Conservation (phyloP, 2,888 invertebrate species). For the Gerris lacustris region DNA sequence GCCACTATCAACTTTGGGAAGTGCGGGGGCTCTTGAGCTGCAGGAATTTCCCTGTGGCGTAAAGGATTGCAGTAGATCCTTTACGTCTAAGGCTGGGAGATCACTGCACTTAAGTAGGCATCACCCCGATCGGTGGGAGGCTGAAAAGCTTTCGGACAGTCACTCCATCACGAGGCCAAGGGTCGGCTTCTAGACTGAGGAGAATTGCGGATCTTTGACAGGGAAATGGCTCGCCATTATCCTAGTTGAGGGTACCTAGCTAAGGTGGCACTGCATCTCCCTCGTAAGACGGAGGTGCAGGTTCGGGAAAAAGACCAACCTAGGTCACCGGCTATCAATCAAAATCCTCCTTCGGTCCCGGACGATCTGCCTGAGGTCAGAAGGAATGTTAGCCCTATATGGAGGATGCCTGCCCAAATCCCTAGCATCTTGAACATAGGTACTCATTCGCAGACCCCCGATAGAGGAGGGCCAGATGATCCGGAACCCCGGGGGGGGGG, state of each 20-base stretch:
- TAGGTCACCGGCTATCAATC: background rate
- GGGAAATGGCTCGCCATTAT: background rate
- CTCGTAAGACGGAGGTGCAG: background rate
- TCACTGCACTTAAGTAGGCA: background rate
- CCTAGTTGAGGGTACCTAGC: background rate
- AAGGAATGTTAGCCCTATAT: no score
- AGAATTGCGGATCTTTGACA: background rate
- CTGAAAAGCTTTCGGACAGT: background rate
- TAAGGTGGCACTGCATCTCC: background rate
- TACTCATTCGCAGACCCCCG: no score
- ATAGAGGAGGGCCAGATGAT: no score
- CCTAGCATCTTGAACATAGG: no score
- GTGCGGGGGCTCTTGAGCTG: background rate
- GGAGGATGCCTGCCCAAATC: no score
- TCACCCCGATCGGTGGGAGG: background rate
- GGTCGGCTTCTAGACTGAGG: background rate
- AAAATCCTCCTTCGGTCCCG: background rate
- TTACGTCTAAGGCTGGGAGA: background rate
- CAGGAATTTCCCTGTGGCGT: background rate
- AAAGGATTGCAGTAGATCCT: background rate
- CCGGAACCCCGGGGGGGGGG: background rate
- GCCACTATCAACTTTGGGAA: background rate
- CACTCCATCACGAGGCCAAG: background rate
- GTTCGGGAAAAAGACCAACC: background rate
- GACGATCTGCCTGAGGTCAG: background rate